Conservation (phyloP, 2,113 vertebrate genomes). For the Xerus inauris region DNA sequence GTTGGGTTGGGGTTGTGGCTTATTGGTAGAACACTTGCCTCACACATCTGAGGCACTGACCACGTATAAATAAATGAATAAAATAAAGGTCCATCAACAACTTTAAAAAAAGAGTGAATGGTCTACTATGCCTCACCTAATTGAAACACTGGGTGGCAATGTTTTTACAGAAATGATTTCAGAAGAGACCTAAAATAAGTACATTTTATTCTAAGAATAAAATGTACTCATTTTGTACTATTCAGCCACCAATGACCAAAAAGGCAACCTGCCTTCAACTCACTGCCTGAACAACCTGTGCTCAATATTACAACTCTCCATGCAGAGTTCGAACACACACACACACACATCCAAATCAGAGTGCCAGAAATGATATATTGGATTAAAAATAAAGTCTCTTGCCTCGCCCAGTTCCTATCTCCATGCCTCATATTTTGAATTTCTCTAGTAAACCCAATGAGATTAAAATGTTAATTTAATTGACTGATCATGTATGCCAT, state of each 20-base stretch:
- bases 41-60: too few species aligned
- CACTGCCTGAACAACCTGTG: not conserved
- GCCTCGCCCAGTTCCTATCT: not conserved
- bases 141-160: slow-evolving; percentile 52
- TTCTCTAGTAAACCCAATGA: not conserved
- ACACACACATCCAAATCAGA: not conserved
- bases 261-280: not conserved
- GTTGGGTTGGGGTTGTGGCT: too few species aligned
- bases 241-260: not conserved
- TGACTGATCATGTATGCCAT: not conserved
- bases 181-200: not conserved
- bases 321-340: not conserved
- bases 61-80: too few species aligned
- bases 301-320: not conserved
- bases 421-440: not conserved
- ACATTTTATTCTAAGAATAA: not conserved
- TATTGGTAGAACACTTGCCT: too few species aligned
- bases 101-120: too few species aligned
- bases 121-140: not conserved
- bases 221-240: too few species aligned
- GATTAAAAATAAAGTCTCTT: not conserved
- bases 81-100: too few species aligned
- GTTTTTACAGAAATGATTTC: slow-evolving; percentile 50
- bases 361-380: not conserved
- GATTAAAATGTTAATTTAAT: not conserved